Conservation (phyloP, 2,888 invertebrate species). For the Caenorhabditis afra region DNA sequence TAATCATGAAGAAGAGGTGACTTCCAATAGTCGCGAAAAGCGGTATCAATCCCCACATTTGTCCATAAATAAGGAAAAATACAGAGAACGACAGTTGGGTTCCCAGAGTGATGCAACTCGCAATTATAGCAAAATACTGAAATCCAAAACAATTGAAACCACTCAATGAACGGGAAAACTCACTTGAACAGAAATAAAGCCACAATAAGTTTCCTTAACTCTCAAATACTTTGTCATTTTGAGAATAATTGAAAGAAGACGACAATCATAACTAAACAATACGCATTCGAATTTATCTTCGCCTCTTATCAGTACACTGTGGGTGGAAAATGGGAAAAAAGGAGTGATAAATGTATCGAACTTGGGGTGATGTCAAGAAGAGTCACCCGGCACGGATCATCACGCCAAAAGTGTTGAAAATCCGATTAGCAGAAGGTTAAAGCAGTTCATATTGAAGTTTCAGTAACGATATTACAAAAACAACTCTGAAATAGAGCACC, state of each 20-base stretch:
- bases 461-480: no score
- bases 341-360: conserved; percentile 27
- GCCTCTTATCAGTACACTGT: conserved; percentile 32
- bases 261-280: conserved; percentile 33
- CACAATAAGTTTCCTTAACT: conserved; percentile 49
- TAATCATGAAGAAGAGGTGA: conserved; percentile 43
- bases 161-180: not conserved
- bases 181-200: conserved; percentile 43
- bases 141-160: not conserved
- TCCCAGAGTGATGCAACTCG: conserved; percentile 32
- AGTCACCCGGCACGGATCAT: conserved; percentile 21
- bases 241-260: conserved; percentile 20
- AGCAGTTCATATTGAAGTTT: no score
- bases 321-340: conserved; percentile 22
- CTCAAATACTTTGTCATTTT: conserved; percentile 48
- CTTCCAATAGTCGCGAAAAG: conserved; percentile 28
- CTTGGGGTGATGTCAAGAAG: conserved; percentile 41
- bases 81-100: conserved; percentile 43
- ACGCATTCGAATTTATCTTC: conserved; percentile 34
- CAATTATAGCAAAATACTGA: conserved; percentile 46
- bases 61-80: conserved; percentile 52
- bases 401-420: conserved; percentile 40
- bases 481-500: no score
- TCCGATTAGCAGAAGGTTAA: conserved; percentile 24
- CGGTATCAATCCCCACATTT: conserved; percentile 47